Percentiles rank a stretch among this genome's conserved stretches.
Evolutionary conservation across 2,797 vertebrate species (phyloP).

Genomic region (Catamblyrhynchus diadema): DNA sequence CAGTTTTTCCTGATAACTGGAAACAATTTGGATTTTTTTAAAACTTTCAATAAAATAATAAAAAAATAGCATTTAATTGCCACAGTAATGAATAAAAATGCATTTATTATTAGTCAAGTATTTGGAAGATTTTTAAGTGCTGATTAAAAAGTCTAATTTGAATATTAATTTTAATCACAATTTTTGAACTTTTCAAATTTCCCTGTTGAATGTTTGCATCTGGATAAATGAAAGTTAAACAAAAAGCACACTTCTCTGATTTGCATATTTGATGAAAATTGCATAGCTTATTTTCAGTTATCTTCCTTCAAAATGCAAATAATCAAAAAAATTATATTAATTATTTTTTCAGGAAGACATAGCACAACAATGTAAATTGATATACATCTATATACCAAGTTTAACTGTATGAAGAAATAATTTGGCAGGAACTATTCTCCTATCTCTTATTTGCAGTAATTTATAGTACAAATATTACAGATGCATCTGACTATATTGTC

Average conservation of each 20-base stretch:
- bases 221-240: not conserved
- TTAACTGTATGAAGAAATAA: not conserved
- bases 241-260: not conserved
- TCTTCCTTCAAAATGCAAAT: not conserved
- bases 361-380: not conserved
- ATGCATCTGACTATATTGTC: not conserved
- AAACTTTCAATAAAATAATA: not conserved
- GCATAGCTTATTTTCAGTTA: not conserved
- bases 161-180: not conserved
- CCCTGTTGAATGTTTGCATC: not conserved
- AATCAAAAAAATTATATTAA: not conserved
- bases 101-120: not conserved
- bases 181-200: slow-evolving; percentile 12
- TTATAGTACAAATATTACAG: not conserved
- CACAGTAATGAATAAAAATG: not conserved
- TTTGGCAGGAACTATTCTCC: not conserved
- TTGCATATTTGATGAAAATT: not conserved
- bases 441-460: not conserved
- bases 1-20: not conserved
- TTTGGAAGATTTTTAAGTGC: not conserved
- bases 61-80: not conserved
- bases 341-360: not conserved
- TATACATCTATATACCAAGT: not conserved
- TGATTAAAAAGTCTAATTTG: slow-evolving; percentile 6
- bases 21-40: not conserved